phyloP scores from a whole-genome alignment of 2,113 vertebrate species.

The Spea multiplicata region DNA sequence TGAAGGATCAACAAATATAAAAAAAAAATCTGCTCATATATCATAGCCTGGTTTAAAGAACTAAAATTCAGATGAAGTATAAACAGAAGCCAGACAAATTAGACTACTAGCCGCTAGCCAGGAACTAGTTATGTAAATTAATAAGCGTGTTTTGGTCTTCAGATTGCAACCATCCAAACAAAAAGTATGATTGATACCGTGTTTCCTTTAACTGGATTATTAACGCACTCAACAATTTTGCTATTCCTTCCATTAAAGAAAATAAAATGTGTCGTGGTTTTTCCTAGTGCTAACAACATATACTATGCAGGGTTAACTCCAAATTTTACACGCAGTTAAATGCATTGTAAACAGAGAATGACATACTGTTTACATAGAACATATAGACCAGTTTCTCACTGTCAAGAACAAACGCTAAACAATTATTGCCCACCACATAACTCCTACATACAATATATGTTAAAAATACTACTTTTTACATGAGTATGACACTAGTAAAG shows the following conservation, averaged over 20 bases:
- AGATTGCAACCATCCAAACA: background rate
- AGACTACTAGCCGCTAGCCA: background rate
- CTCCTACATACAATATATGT: too few relatives aligned
- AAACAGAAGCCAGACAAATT: background rate
- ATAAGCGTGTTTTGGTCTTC: background rate
- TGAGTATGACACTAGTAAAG: too few relatives aligned
- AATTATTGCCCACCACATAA: too few relatives aligned
- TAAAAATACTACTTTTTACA: too few relatives aligned
- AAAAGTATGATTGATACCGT: background rate
- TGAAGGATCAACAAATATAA: too few relatives aligned
- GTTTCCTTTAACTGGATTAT: background rate
- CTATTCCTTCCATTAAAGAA: background rate
- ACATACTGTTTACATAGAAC: background rate
- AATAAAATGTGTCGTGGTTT: conserved; percentile 1
- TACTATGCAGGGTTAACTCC: background rate
- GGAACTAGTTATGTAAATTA: background rate
- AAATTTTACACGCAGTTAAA: background rate
- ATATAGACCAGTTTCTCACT: too few relatives aligned
- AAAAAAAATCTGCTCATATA: too few relatives aligned
- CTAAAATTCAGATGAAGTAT: background rate
- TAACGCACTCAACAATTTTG: background rate
- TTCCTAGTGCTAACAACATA: background rate
- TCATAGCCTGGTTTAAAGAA: too few relatives aligned
- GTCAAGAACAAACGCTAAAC: too few relatives aligned
- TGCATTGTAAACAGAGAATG: background rate